phyloP scores from a whole-genome alignment of 2,888 invertebrate genomes.

The Rhamphomyia laevipes region DNA sequence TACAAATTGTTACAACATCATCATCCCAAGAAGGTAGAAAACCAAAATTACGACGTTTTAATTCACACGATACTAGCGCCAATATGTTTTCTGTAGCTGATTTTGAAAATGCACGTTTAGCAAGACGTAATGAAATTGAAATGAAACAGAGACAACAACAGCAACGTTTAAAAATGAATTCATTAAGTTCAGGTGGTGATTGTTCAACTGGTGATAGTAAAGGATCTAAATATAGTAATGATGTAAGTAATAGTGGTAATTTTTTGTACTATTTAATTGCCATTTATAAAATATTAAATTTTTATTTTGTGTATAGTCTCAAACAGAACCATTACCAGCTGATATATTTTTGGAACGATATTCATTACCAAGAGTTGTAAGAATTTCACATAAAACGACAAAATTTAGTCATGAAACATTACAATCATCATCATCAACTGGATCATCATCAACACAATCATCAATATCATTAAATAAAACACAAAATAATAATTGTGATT shows the following conservation, averaged over 20 bases:
- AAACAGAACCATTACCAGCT: constrained; percentile 32
- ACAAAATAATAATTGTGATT: constrained; percentile 15
- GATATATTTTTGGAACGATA: constrained; percentile 35
- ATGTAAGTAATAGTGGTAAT: constrained; percentile 22
- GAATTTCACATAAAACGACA: constrained; percentile 28
- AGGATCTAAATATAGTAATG: constrained; percentile 35
- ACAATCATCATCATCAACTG: constrained; percentile 35
- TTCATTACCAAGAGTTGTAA: constrained; percentile 33
- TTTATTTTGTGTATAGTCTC: constrained; percentile 21
- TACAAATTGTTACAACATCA: constrained; percentile 22
- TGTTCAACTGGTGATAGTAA: constrained; percentile 38
- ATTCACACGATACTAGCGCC: constrained; percentile 37
- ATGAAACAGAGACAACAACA: constrained; percentile 33
- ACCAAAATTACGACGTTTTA: constrained; percentile 35
- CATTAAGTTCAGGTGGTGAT: constrained; percentile 30
- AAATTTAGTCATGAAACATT: constrained; percentile 34
- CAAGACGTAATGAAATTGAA: constrained; percentile 37
- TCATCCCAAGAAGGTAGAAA: constrained; percentile 30
- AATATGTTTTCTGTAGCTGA: constrained; percentile 39
- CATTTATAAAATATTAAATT: neutral
- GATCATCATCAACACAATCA: constrained; percentile 32
- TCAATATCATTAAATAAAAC: constrained; percentile 20
- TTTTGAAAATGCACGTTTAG: constrained; percentile 37
- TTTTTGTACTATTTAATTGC: neutral
- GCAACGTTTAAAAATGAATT: constrained; percentile 32